phyloP scores from a whole-genome alignment of 2,888 invertebrate species.

The Drosophila helvetica region DNA sequence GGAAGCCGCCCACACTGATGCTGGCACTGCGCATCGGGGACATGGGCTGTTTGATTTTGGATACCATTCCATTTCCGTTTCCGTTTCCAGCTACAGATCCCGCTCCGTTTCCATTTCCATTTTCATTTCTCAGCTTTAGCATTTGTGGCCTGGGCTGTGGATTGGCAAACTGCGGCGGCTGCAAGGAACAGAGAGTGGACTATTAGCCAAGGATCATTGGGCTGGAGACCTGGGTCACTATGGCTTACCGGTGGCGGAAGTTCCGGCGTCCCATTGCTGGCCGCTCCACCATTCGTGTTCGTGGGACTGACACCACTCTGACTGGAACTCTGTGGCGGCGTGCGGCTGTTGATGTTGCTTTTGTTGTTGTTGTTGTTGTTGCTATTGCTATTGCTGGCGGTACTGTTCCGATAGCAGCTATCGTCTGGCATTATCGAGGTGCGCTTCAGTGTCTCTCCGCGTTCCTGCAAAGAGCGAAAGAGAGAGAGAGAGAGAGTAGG shows the following conservation, averaged over 20 bases:
- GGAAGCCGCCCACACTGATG: slow-evolving; percentile 58
- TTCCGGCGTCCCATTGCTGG: slow-evolving; percentile 54
- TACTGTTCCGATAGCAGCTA: slow-evolving; percentile 80
- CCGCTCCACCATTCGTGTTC: slow-evolving; percentile 2
- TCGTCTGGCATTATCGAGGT: slow-evolving; percentile 83
- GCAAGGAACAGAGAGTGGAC: slow-evolving; percentile 20
- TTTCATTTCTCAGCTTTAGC: slow-evolving; percentile 47
- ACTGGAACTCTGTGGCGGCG: slow-evolving; percentile 28
- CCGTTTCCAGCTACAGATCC: too few relatives aligned
- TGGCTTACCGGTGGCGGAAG: slow-evolving; percentile 80
- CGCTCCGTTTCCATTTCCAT: slow-evolving; percentile 14
- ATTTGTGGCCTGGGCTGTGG: slow-evolving; percentile 48
- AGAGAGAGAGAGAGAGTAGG: slow-evolving; percentile 12
- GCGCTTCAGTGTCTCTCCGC: slow-evolving; percentile 81
- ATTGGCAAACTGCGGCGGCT: slow-evolving; percentile 83
- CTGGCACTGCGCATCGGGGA: slow-evolving; percentile 60
- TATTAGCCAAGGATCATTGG: too few relatives aligned
- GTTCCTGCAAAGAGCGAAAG: slow-evolving; percentile 73
- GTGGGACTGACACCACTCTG: background rate
- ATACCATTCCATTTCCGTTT: slow-evolving; percentile 18
- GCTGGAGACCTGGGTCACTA: slow-evolving; percentile 1
- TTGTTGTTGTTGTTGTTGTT: slow-evolving; percentile 27
- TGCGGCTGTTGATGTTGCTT: slow-evolving; percentile 22
- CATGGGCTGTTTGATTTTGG: slow-evolving; percentile 39
- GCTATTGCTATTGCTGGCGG: slow-evolving; percentile 26